phyloP scores from a whole-genome alignment of 2,113 vertebrate species.

The Axis porcinus region DNA sequence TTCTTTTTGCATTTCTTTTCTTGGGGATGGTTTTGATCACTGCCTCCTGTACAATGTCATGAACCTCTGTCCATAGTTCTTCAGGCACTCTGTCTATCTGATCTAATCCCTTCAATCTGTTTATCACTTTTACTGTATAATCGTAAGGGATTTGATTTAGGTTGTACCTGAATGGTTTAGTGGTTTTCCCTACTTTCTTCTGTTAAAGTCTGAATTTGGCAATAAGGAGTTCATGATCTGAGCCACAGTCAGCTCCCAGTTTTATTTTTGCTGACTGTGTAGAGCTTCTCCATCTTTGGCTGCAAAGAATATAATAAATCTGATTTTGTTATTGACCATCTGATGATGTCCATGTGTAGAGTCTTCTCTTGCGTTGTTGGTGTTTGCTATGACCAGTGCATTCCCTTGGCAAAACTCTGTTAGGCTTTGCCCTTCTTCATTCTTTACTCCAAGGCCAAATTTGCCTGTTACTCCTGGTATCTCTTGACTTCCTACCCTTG shows the following conservation, averaged over 20 bases:
- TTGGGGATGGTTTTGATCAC: not conserved
- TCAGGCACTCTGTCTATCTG: rapidly evolving
- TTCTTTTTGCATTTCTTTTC: not conserved
- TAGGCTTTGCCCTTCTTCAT: not conserved
- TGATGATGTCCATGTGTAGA: not conserved
- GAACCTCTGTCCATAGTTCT: not conserved
- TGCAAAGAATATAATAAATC: not conserved
- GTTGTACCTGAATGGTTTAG: not conserved
- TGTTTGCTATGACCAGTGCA: not conserved
- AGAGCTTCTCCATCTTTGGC: not conserved
- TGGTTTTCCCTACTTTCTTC: not conserved
- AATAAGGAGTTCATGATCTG: not conserved
- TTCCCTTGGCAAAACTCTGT: not conserved
- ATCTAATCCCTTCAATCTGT: not conserved
- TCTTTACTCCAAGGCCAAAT: not conserved
- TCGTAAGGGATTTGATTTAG: not conserved
- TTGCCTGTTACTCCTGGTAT: not conserved
- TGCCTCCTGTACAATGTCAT: not conserved
- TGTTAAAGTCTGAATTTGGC: not conserved
- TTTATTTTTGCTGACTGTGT: not conserved
- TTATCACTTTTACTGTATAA: not conserved
- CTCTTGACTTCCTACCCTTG: not conserved
- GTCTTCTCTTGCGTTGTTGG: not conserved
- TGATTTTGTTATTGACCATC: not conserved
- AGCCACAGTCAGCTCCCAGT: not conserved